Base-by-base conservation (phyloP, 2,888 invertebrate genomes). In the Sturmia bella region DNA sequence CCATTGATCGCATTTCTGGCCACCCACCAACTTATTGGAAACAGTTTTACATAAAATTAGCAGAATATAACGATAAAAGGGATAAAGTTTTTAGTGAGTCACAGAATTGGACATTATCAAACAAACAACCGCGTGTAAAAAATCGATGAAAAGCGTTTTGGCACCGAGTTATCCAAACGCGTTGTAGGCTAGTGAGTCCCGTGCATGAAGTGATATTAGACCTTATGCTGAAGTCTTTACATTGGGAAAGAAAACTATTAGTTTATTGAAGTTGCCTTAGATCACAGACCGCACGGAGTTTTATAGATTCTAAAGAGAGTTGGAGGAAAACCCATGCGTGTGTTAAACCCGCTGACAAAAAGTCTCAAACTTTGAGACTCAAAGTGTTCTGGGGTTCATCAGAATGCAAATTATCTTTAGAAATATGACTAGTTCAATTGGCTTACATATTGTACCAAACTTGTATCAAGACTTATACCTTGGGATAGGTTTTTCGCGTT, bases 201-300 rank as follows among this genome's bases (percentile, higher is more conserved):
- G 19, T 79, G 7, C 37, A 21, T 48, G 39, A 61, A 32, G 2
- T 17, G 43, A 63, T 4, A 63, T 63, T 24, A 3, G 63, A 9
- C 63, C 63, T 17, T 63, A 63, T 19, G 63, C 63, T 0, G 63
- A 63, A 11, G 63, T 63, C 3, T 17, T 0, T 5, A 1, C 48
- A 12, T 61, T 61, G 9, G 61, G 61, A 1, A 19, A 64, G 11
- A 57, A 12, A 2, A 6, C 48, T 0, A 37, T 15, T 2, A 56
- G 54, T n/a, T 41, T 68, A 24, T 24, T 68, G 3, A 54, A 52
- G 52, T 21, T 66, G 66, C 19, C 52, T 66, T 6, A 54, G 41
- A 32, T 41, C 41, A 15, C 27, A n/a, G 13, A 27, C 27, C 24
- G 68, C 68, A 3, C 15, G 1, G 1, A 50, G 19, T 9, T 72